phyloP scores from a whole-genome alignment of 2,888 invertebrate species.

The Cacoxenus indagator region DNA sequence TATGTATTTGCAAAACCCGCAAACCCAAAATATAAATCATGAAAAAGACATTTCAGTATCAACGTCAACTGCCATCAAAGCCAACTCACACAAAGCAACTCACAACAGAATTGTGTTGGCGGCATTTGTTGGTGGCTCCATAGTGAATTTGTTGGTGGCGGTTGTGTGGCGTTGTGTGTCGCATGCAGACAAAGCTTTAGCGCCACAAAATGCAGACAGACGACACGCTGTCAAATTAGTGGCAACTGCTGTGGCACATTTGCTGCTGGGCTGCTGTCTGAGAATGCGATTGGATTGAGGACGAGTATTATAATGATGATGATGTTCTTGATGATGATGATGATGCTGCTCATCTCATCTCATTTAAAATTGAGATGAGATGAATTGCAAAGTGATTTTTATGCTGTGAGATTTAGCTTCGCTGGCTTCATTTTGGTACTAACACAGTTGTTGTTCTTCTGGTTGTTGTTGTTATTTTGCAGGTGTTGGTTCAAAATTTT shows the following conservation, averaged over 20 bases:
- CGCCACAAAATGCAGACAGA: not conserved
- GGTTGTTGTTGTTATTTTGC: not conserved
- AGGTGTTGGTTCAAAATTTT: constrained; percentile 13
- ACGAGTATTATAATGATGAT: not conserved
- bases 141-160: not conserved
- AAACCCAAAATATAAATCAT: not conserved
- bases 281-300: not conserved
- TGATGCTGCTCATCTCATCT: constrained; percentile 4
- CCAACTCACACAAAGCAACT: not conserved
- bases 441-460: not conserved
- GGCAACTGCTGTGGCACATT: constrained; percentile 24
- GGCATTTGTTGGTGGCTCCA: not conserved
- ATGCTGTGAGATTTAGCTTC: not conserved
- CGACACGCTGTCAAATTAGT: constrained; percentile 1
- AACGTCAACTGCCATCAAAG: not conserved
- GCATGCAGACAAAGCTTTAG: not conserved
- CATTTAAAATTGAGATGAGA: constrained; percentile 33
- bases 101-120: not conserved
- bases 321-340: not conserved
- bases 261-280: not conserved
- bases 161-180: no score
- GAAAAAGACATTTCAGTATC: not conserved
- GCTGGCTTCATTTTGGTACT: not conserved
- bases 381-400: constrained; percentile 29
- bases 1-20: no score